Evolutionary conservation across 2,797 vertebrate genomes (phyloP).

Genomic region (Graptemys geographica): DNA sequence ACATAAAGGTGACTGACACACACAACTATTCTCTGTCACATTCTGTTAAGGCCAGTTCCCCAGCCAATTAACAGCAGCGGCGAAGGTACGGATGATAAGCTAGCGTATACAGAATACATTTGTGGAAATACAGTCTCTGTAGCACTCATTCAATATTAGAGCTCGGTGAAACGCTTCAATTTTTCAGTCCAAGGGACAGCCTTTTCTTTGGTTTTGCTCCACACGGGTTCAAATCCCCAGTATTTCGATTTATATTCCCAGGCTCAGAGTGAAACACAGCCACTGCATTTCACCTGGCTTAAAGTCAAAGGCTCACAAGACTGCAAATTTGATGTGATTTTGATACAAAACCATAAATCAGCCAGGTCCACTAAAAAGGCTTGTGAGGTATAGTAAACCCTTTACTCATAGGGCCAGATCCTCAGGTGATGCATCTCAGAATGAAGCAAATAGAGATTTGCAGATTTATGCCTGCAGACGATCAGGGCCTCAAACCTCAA

Average conservation of each 20-base stretch:
- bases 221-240: background rate
- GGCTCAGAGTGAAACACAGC: rapidly evolving
- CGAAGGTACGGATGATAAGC: background rate
- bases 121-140: background rate
- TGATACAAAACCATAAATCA: background rate
- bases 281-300: background rate
- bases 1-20: conserved; percentile 15
- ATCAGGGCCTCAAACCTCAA: background rate
- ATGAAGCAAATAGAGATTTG: background rate
- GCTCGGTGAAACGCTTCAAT: rapidly evolving
- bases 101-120: background rate
- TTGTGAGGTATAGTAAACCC: background rate
- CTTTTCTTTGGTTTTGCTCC: background rate
- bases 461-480: background rate
- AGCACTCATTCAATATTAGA: background rate
- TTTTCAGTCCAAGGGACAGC: background rate
- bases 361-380: background rate
- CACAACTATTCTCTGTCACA: background rate
- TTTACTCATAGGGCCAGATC: background rate
- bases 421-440: background rate
- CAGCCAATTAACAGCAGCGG: background rate
- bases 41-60: background rate
- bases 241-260: background rate
- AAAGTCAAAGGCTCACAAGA: background rate
- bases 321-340: background rate